Percentiles rank a stretch among this genome's conserved stretches.
phyloP scores from a whole-genome alignment of 2,113 vertebrate species.

The Lontra canadensis region DNA sequence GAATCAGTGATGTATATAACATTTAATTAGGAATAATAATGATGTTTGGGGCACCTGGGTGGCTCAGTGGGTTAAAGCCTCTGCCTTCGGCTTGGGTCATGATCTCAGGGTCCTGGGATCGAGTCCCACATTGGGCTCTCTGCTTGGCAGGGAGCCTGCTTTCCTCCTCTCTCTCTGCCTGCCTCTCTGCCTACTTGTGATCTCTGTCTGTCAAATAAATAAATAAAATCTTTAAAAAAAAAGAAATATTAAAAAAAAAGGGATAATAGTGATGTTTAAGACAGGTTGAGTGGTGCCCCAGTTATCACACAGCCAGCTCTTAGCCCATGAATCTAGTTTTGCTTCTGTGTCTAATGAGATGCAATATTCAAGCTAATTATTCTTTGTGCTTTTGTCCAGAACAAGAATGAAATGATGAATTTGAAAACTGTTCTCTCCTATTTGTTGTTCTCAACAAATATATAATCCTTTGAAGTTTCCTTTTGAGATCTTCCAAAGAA shows the following conservation, averaged over 20 bases:
- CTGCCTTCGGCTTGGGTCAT: too few species aligned
- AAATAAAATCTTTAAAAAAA: too few species aligned
- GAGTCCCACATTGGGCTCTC: too few species aligned
- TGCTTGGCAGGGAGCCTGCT: too few species aligned
- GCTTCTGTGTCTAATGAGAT: background rate
- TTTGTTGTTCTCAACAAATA: background rate
- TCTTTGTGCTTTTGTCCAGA: background rate
- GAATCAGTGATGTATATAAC: background rate
- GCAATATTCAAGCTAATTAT: background rate
- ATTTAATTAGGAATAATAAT: background rate
- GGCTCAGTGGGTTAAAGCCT: too few species aligned
- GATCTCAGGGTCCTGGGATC: too few species aligned
- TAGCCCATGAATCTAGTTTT: background rate
- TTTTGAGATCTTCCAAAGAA: background rate
- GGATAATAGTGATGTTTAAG: background rate
- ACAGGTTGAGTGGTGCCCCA: fast-evolving
- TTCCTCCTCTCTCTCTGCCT: too few species aligned
- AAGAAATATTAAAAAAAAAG: background rate
- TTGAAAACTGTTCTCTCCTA: background rate
- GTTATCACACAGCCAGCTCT: fast-evolving
- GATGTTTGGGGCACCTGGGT: background rate
- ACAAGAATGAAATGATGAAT: background rate
- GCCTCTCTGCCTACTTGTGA: too few species aligned
- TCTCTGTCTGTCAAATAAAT: too few species aligned
- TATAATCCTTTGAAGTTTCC: background rate